phyloP scores from a whole-genome alignment of 1,140 invertebrate genomes.

The Penaeus indicus region DNA sequence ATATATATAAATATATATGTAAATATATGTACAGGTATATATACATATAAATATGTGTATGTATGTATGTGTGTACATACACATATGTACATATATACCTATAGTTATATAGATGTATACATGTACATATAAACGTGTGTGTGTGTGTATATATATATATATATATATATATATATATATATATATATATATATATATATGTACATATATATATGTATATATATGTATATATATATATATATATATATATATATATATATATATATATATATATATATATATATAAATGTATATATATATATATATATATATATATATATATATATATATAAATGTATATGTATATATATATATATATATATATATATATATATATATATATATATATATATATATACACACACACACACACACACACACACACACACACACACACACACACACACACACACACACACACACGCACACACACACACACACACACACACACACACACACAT shows the following conservation, averaged over 20 bases:
- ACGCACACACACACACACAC: background rate
- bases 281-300: background rate
- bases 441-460: background rate
- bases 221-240: slow-evolving; percentile 12
- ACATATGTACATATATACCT: background rate
- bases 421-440: background rate
- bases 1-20: background rate
- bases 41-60: background rate
- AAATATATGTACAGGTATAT: background rate
- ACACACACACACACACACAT: background rate
- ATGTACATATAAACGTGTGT: background rate
- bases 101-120: background rate
- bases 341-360: background rate
- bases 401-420: background rate
- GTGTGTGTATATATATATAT: background rate
- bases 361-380: background rate
- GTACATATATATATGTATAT: background rate
- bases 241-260: slow-evolving; percentile 20
- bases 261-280: slow-evolving; percentile 3
- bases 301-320: background rate
- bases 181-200: slow-evolving; percentile 20
- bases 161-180: slow-evolving; percentile 20
- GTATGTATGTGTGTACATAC: slow-evolving; percentile 1
- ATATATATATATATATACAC: slow-evolving; percentile 18
- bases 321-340: slow-evolving; percentile 1